Percentiles rank a stretch among this genome's conserved stretches.
These are phyloP conservation scores for Cynocephalus volans DNA, from an alignment of 2,113 vertebrate genomes.

Conservation along the genomic window DNA sequence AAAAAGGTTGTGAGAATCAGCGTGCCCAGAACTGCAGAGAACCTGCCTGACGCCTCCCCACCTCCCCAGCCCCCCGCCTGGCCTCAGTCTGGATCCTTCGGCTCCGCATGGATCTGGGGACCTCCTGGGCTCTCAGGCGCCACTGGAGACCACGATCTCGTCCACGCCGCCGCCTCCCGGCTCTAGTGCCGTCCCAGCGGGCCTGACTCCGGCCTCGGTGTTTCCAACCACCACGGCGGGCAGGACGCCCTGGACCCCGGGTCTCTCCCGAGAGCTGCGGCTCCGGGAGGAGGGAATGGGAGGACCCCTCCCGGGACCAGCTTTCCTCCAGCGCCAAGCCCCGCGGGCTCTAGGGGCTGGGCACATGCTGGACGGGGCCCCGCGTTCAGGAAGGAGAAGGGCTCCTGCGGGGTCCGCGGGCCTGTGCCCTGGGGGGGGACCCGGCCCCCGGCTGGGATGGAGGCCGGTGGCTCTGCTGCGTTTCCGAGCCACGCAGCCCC, in stretches of 20 bases:
- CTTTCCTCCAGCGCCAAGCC: neutral
- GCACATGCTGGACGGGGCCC: no score
- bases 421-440: neutral
- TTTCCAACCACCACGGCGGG: rapidly evolving
- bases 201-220: neutral
- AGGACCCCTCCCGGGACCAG: no score
- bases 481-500: neutral
- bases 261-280: neutral
- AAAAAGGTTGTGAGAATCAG: no score
- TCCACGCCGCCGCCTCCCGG: rapidly evolving
- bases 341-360: neutral
- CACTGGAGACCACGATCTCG: neutral
- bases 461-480: neutral
- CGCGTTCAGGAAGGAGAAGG: neutral
- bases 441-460: rapidly evolving
- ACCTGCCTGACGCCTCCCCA: neutral
- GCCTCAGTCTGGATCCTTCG: neutral
- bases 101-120: neutral
- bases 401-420: neutral
- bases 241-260: neutral
- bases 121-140: no score
- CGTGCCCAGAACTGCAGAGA: neutral
- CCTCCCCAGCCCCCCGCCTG: neutral
- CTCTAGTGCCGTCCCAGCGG: neutral
- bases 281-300: neutral